phyloP scores from a whole-genome alignment of 2,888 invertebrate species.

The Cryptocheilus praepositus region DNA sequence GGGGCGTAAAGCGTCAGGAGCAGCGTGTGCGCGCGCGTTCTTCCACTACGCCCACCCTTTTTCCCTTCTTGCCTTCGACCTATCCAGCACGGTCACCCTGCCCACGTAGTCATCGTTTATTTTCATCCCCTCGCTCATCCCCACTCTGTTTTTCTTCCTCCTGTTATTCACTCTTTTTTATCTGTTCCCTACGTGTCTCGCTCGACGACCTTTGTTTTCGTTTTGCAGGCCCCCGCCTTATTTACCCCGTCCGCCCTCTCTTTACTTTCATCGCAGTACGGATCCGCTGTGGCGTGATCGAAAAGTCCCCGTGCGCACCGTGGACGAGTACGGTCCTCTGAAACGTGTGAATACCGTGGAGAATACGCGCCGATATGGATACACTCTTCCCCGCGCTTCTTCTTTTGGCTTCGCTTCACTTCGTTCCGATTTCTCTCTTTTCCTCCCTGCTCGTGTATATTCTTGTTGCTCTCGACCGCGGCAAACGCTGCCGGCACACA shows the following conservation, averaged over 20 bases:
- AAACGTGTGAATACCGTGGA: slow-evolving; percentile 1
- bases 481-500: no score
- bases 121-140: neutral
- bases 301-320: slow-evolving; percentile 3
- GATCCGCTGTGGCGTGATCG: slow-evolving; percentile 1
- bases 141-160: neutral
- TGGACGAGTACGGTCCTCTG: neutral
- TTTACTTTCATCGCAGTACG: slow-evolving; percentile 6
- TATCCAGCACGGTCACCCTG: neutral
- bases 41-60: neutral
- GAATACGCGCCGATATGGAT: slow-evolving; percentile 7
- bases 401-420: no score
- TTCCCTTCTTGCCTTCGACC: slow-evolving; percentile 2
- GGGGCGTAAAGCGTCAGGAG: slow-evolving; percentile 6
- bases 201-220: no score
- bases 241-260: neutral
- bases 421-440: no score
- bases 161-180: no score
- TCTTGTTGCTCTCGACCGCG: no score
- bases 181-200: no score
- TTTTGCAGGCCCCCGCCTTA: neutral
- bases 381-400: no score
- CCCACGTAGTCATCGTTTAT: neutral
- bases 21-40: slow-evolving; percentile 2
- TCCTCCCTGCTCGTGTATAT: no score